Base-by-base conservation (phyloP, 2,113 vertebrate species). In the Coryphaenoides rupestris region DNA sequence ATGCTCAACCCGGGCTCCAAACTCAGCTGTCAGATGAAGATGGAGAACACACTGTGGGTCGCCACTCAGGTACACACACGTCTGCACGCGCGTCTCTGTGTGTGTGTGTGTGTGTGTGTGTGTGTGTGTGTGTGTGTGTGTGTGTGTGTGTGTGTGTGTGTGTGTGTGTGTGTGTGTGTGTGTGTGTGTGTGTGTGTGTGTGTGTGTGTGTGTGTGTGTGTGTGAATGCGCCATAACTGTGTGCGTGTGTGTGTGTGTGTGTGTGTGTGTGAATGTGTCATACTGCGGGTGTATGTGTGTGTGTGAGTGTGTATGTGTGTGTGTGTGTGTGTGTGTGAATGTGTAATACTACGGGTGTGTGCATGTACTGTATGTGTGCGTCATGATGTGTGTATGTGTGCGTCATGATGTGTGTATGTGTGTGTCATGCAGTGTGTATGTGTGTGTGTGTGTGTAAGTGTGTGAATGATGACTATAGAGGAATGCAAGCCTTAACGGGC, bases 21-120 rank as follows among this genome's bases (percentile, higher is more conserved):
- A 60, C 87, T 98, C 2, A 95, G 92, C 90, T 95, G 94, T 68
- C 96, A 96, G 19, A 79, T 98, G 65, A 98, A 96, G 83, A 86
- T 95, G 60, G 93, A 92, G 62, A 95, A 86, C 75, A 85, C 90
- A 1, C 88, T 99, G 50, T 99, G 96, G 97, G 93, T 92, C 0
- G 93, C 96, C 54, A 98, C 96, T 0, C 93, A 98, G 95, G 96
- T 98, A 55, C 19, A 21, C 19, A 55, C 50, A 12, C 13, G 40
- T 45, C 5, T 45, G 40, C 13, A 12, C 13, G 40, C 13, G 40
- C 17, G 15, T 49, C 14, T 49, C 1, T 49, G 47, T 49, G 47
- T 49, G 47, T 49, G 47, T 49, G 2, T 4, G 47, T 49, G 47
- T 49, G 47, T 49, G 47, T 2, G 47, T 49, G 4, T 10, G 15